A percentile compares a stretch with the other conserved stretches of the same genome.
Conservation (phyloP, 1,140 invertebrate genomes). For the Dryas iulia region DNA sequence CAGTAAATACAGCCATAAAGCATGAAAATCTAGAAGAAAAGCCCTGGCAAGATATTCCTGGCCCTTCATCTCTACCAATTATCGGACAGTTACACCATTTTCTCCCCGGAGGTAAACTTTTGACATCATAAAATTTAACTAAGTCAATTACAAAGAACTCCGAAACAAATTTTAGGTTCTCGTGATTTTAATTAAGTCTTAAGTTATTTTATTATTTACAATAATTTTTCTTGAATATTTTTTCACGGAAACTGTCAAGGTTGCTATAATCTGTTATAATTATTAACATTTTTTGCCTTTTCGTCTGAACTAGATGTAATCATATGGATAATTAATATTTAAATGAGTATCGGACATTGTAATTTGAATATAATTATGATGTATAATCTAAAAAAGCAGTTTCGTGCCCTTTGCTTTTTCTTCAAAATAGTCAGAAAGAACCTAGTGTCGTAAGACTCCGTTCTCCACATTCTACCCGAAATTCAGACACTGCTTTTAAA, state of each 20-base stretch:
- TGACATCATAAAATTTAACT: not conserved
- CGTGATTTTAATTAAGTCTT: not conserved
- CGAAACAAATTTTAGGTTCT: not conserved
- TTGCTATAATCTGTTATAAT: not conserved
- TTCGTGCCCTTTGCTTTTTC: too few relatives aligned
- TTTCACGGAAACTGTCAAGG: not conserved
- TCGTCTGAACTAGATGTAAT: not conserved
- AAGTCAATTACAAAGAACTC: constrained; percentile 1
- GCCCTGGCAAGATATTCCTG: constrained; percentile 58
- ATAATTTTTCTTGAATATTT: not conserved
- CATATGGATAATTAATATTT: too few relatives aligned
- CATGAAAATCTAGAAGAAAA: constrained; percentile 31
- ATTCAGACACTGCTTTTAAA: too few relatives aligned
- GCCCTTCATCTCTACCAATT: constrained; percentile 49
- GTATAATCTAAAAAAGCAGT: too few relatives aligned
- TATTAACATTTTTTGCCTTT: not conserved
- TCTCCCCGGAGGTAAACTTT: constrained; percentile 44
- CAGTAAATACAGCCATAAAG: constrained; percentile 25
- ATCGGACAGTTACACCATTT: constrained; percentile 53
- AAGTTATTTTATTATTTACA: not conserved
- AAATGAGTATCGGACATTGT: too few relatives aligned
- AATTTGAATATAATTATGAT: too few relatives aligned
- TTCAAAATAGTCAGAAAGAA: too few relatives aligned
- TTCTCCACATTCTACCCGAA: too few relatives aligned
- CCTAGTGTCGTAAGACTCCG: too few relatives aligned